These are phyloP conservation scores for Hirtodrosophila histrioides DNA, from an alignment of 2,888 invertebrate species.

Conservation along the genomic window DNA sequence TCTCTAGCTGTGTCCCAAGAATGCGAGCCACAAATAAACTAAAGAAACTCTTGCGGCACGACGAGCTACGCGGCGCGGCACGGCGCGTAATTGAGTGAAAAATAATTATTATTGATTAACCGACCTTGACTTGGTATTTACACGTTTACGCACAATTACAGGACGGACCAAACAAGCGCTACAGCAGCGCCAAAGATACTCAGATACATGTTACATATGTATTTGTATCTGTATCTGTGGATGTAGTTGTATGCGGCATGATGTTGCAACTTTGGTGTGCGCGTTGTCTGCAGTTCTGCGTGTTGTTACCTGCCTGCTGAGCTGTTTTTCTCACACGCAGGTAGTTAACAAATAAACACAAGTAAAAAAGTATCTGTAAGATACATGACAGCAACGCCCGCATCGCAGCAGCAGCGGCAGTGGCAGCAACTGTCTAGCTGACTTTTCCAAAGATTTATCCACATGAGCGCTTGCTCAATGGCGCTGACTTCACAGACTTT, in stretches of 20 bases:
- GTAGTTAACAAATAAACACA: slow-evolving; percentile 71
- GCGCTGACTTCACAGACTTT: slow-evolving; percentile 54
- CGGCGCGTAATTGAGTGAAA: slow-evolving; percentile 77
- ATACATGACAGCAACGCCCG: slow-evolving; percentile 60
- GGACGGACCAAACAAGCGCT: slow-evolving; percentile 15
- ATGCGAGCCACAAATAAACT: slow-evolving; percentile 34
- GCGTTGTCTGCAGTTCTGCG: slow-evolving; percentile 25
- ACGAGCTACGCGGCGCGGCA: slow-evolving; percentile 28
- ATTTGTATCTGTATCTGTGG: slow-evolving; percentile 21
- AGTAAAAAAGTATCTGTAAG: slow-evolving; percentile 59
- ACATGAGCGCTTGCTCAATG: slow-evolving; percentile 69
- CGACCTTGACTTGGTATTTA: slow-evolving; percentile 81
- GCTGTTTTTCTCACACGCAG: slow-evolving; percentile 70
- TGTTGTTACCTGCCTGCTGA: slow-evolving; percentile 31
- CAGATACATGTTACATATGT: slow-evolving; percentile 24
- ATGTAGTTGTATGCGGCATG: slow-evolving; percentile 28
- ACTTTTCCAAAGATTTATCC: slow-evolving; percentile 64
- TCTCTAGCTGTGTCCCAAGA: slow-evolving; percentile 22
- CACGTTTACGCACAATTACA: slow-evolving; percentile 79
- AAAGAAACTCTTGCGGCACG: slow-evolving; percentile 16
- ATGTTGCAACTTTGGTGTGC: slow-evolving; percentile 52
- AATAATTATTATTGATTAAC: slow-evolving; percentile 81
- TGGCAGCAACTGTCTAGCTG: slow-evolving; percentile 28
- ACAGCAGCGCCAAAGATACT: slow-evolving; percentile 31
- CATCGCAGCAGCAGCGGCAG: slow-evolving; percentile 39